A percentile compares a stretch with the other conserved stretches of the same genome.
phyloP scores from a whole-genome alignment of 2,113 vertebrate genomes.

The Oenanthe melanoleuca region DNA sequence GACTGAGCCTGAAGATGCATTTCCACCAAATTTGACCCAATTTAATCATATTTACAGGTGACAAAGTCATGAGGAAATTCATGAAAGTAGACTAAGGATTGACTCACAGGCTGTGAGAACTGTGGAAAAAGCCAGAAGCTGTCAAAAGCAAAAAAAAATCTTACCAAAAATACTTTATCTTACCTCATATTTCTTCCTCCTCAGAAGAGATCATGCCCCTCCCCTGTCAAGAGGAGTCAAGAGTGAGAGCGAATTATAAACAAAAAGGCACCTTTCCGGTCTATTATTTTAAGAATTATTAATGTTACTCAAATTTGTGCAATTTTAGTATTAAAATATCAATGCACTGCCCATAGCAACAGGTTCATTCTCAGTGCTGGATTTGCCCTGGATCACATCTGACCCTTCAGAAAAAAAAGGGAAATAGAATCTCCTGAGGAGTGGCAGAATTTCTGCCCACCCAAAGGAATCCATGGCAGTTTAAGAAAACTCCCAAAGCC shows the following conservation, averaged over 20 bases:
- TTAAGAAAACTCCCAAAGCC: background rate
- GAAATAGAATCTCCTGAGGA: accelerated
- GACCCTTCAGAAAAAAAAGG: background rate
- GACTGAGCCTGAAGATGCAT: too few relatives aligned
- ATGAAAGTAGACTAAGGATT: background rate
- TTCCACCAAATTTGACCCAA: background rate
- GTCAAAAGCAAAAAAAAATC: background rate
- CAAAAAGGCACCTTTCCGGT: background rate
- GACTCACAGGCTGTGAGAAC: background rate
- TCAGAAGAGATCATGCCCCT: background rate
- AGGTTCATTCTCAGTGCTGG: background rate
- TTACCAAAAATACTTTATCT: background rate
- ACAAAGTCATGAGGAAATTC: background rate
- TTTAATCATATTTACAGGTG: background rate
- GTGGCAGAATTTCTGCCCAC: background rate
- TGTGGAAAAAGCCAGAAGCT: background rate
- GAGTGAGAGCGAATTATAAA: background rate
- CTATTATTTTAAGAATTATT: background rate
- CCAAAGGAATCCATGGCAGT: background rate
- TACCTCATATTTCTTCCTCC: background rate
- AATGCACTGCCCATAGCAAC: background rate
- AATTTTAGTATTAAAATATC: accelerated
- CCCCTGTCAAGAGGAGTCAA: background rate
- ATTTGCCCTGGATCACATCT: background rate
- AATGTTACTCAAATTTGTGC: background rate